Percentiles rank a stretch among this genome's conserved stretches.
These are phyloP conservation scores for Cariama cristata DNA, from an alignment of 2,113 vertebrate species.

Conservation along the genomic window DNA sequence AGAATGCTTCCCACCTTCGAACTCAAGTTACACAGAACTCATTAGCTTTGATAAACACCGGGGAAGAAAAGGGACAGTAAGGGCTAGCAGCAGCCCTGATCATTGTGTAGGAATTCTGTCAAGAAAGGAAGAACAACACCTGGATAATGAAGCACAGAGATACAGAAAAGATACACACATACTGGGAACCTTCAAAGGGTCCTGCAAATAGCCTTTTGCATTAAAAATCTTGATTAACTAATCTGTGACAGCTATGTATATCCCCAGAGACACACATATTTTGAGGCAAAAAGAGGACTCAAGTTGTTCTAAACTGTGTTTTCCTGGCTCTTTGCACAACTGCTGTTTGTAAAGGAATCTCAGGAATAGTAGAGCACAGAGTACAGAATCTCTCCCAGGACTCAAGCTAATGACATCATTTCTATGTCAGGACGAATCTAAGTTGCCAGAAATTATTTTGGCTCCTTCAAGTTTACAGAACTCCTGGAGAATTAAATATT, in stretches of 20 bases:
- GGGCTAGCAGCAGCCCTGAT: not conserved
- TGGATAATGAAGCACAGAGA: not conserved
- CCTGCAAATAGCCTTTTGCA: not conserved
- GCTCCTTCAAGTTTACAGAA: not conserved
- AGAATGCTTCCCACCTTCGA: not conserved
- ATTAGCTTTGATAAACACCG: not conserved
- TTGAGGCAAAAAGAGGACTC: not conserved
- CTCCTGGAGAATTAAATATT: not conserved
- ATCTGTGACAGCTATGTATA: not conserved
- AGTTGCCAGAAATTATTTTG: constrained; percentile 3
- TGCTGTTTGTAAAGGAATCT: not conserved
- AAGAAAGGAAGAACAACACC: not conserved
- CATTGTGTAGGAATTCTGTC: not conserved
- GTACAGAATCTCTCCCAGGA: not conserved
- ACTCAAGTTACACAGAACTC: not conserved
- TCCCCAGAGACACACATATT: not conserved
- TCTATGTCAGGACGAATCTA: not conserved
- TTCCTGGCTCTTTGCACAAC: not conserved
- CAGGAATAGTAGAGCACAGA: not conserved
- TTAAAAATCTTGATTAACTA: not conserved
- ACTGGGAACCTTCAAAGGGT: not conserved
- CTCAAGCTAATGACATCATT: not conserved
- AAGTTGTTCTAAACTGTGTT: not conserved
- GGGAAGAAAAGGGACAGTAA: not conserved
- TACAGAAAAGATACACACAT: not conserved